phyloP scores from a whole-genome alignment of 2,888 invertebrate species.

The Philereme vetulata region DNA sequence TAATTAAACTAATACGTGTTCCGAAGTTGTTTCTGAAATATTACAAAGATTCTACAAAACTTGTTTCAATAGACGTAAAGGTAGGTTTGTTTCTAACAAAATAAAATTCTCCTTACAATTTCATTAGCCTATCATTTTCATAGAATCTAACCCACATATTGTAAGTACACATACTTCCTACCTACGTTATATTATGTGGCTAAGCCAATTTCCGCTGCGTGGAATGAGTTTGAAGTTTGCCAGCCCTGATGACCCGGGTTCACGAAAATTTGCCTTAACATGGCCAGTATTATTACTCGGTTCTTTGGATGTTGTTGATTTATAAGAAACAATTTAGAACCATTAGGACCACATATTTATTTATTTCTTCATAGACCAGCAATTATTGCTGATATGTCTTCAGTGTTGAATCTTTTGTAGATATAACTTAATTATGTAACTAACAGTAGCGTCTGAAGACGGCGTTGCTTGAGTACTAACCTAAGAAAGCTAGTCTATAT shows the following conservation, averaged over 20 bases:
- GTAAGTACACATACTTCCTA: background rate
- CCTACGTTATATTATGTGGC: conserved; percentile 19
- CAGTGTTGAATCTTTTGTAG: background rate
- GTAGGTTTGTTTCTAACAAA: background rate
- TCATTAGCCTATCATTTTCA: conserved; percentile 17
- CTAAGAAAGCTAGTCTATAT: no score
- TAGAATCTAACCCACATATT: conserved; percentile 19
- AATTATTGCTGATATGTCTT: no score
- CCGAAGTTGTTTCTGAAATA: no score
- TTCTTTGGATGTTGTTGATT: conserved; percentile 6
- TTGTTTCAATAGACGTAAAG: no score
- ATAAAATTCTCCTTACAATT: conserved; percentile 8
- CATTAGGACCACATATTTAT: background rate
- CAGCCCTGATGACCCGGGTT: conserved; percentile 45
- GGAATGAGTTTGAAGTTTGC: conserved; percentile 47
- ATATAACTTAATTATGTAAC: background rate
- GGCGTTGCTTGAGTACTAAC: no score
- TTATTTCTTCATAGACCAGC: no score
- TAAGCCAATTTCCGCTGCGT: conserved; percentile 64
- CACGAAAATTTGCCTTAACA: conserved; percentile 33
- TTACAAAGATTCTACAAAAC: no score
- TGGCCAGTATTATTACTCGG: conserved; percentile 8
- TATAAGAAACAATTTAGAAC: conserved; percentile 5
- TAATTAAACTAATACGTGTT: no score
- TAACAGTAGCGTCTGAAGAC: no score